Evolutionary conservation across 1,140 invertebrate species (phyloP).

Genomic region (Dendrolimus kikuchii): DNA sequence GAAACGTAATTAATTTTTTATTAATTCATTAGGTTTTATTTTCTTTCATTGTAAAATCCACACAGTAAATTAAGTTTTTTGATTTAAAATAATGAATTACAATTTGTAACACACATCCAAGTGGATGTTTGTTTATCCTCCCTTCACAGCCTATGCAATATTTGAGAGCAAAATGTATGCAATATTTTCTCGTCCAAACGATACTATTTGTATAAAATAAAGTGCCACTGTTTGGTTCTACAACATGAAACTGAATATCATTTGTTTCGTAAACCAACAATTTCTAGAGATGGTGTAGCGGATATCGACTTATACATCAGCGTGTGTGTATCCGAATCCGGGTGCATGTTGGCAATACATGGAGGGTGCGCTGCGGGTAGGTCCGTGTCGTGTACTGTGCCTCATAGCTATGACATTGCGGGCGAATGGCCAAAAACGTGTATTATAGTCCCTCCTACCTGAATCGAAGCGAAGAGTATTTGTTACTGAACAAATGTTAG

Average conservation of each 20-base stretch:
- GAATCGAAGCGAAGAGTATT: conserved; percentile 1
- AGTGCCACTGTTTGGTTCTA: neutral
- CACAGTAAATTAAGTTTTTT: too few species aligned
- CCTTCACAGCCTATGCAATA: neutral
- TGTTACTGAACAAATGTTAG: neutral
- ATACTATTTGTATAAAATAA: neutral
- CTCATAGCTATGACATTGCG: neutral
- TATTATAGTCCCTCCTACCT: neutral
- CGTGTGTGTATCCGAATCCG: conserved; percentile 33
- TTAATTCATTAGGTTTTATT: too few species aligned
- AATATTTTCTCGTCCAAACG: too few species aligned
- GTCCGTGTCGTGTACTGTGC: conserved; percentile 1
- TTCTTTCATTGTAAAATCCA: too few species aligned
- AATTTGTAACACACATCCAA: too few species aligned
- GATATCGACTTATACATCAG: conserved; percentile 52
- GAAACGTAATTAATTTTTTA: too few species aligned
- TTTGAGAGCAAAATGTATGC: conserved; percentile 1
- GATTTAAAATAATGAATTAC: too few species aligned
- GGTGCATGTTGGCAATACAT: conserved; percentile 20
- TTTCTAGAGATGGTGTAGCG: conserved; percentile 22
- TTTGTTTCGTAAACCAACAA: conserved; percentile 18
- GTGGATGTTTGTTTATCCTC: neutral
- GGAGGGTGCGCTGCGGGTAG: conserved; percentile 8
- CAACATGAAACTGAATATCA: neutral
- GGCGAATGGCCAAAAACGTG: conserved; percentile 3